Conservation (phyloP, 2,113 vertebrate genomes). For the Mastomys coucha region DNA sequence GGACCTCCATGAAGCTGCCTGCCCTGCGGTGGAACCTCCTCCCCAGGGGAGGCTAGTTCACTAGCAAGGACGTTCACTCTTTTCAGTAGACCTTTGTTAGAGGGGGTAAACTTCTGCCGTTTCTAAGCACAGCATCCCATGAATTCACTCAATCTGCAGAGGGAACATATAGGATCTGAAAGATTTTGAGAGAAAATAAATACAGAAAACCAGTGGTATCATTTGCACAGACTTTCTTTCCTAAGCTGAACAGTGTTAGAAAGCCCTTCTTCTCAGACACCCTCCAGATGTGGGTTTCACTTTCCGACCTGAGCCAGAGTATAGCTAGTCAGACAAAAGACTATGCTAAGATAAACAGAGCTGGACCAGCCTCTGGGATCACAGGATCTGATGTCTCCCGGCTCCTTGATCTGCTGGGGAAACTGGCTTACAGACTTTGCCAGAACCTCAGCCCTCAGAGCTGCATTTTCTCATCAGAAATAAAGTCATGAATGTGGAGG, state of each 20-base stretch:
- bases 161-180: neutral
- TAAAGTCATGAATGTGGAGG: neutral
- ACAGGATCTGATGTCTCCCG: neutral
- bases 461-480: neutral
- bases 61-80: neutral
- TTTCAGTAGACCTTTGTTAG: neutral
- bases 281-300: neutral
- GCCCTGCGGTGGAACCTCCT: too few relatives aligned
- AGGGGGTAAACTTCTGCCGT: neutral
- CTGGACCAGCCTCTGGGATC: neutral
- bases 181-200: conserved; percentile 63
- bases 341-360: neutral
- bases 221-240: conserved; percentile 58
- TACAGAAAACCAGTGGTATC: conserved; percentile 15
- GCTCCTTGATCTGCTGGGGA: neutral
- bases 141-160: neutral
- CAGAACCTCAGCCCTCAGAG: neutral
- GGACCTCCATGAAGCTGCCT: neutral
- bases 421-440: neutral
- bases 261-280: neutral
- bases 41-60: neutral
- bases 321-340: neutral
- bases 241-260: neutral
- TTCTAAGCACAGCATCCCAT: conserved; percentile 18
- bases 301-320: neutral